Base-by-base conservation (phyloP, 1,140 invertebrate genomes). In the Eumaeus atala region DNA sequence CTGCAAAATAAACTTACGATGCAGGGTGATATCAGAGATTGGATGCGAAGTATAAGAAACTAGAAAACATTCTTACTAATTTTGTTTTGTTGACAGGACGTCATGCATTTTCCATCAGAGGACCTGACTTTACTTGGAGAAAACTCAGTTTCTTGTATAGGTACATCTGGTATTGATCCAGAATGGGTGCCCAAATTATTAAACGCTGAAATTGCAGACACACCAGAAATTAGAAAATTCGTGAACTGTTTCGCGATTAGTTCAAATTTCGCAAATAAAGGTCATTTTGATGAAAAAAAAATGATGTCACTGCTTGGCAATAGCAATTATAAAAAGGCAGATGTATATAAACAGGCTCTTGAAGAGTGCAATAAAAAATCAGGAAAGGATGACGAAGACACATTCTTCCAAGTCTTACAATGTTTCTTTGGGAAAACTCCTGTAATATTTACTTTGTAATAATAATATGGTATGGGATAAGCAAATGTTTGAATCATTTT, bases 361-460 rank as follows among this genome's bases (percentile, higher is more conserved):
- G 56, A 66, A 37, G 58, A 65, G 16, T 71, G 66, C 42, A 68
- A 71, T 18, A 61, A 64, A 11, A 14, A 33, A 0, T 9, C 47
- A 33, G 53, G 63, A 34, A 44, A 18, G 9, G 42, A 64, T 28
- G 50, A 53, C 11, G 44, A 61, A 4, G 55, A 71, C 16, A 66
- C 54, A 1, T n/a, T 64, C 9, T 60, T 51, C 36, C 61, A 48
- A 59, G 48, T 44, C 1, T 12, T 38, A 4, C 4, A 40, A 4
- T 71, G 68, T 48, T 38, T 58, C 28, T 51, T 58, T 21, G 34
- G 62, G 3, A 63, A 57, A 7, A 18, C 62, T 2, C 66, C 66
- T 5, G 48, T 68, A 38, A 16, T 48, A 10, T 61, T 67, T 49
- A 48, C 48, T 36, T 9, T 58, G 14, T 64, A 61, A 61, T 44